Percentiles rank a stretch among this genome's conserved stretches.
phyloP scores from a whole-genome alignment of 2,888 invertebrate species.

The Zeuzera pyrina region DNA sequence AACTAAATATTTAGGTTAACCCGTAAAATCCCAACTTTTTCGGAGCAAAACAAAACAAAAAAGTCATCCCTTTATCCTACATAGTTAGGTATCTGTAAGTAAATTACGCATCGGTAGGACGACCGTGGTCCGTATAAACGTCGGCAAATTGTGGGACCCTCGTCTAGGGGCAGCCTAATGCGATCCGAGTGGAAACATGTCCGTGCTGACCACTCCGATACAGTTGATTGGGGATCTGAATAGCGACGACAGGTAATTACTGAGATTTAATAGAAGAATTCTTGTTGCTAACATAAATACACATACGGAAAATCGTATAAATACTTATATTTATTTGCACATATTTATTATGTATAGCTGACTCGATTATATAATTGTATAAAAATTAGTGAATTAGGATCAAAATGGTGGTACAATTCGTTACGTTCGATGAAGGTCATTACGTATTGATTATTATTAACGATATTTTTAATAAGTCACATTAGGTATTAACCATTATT shows the following conservation, averaged over 20 bases:
- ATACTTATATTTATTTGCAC: too few relatives aligned
- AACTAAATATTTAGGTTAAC: constrained; percentile 12
- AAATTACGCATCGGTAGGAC: constrained; percentile 20
- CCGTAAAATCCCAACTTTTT: constrained; percentile 15
- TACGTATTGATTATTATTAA: too few relatives aligned
- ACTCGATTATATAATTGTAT: too few relatives aligned
- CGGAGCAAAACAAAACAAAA: constrained; percentile 5
- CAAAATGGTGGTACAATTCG: too few relatives aligned
- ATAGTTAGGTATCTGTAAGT: constrained; percentile 24
- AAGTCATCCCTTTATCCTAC: constrained; percentile 16
- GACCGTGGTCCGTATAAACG: constrained; percentile 32
- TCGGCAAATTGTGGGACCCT: constrained; percentile 44
- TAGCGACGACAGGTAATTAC: constrained; percentile 21
- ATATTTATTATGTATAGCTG: too few relatives aligned
- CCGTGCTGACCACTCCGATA: constrained; percentile 24
- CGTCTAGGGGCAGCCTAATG: constrained; percentile 29
- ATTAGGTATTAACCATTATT: too few relatives aligned
- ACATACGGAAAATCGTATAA: too few relatives aligned
- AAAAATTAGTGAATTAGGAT: too few relatives aligned
- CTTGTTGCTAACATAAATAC: too few relatives aligned
- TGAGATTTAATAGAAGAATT: too few relatives aligned
- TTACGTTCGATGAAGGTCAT: too few relatives aligned
- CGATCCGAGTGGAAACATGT: constrained; percentile 31
- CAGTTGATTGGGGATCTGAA: constrained; percentile 31
- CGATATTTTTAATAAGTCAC: too few relatives aligned